Base-by-base conservation (phyloP, 1,140 invertebrate species). In the Drosophila pachea region DNA sequence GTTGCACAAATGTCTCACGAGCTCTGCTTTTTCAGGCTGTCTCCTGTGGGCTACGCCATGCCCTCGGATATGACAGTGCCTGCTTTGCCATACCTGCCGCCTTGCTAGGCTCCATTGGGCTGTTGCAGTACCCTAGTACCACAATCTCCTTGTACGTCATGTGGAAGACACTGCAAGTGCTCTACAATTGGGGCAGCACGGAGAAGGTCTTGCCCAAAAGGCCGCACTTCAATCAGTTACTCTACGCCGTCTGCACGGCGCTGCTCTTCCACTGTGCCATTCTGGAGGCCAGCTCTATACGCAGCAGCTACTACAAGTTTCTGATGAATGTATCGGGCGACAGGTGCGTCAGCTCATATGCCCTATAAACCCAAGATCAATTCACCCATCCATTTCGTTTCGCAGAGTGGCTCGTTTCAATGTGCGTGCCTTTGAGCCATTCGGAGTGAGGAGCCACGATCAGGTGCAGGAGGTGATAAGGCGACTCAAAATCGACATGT, bases 291-390 rank as follows among this genome's bases (percentile, higher is more conserved):
- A 92, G 93, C 52, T 93, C 94, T 76, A 88, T 96, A 33, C 91
- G 95, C 72, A 90, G 93, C n/a, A 95, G 94, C n/a, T 97, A 97
- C 89, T 96, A 94, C 92, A 95, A 94, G 79, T 97, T 96, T 89
- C 90, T 97, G 14, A 90, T 93, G 67, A 91, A 90, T 66, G 89
- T 96, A 14, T 96, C 95, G 4, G 81, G 81, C 33, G 55, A 68
- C 3, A 69, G 71, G 70, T 73, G 33, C 6, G 59, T 40, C 11
- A 29, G 22, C 4, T 8, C 16, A 29, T 31, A 47, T 29, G 9
- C 22, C 5, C 9, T 47, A 16, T 56, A 29, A 7, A 9, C 0
- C 11, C 43, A 52, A 4, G 42, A 38, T 50, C 35, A 7, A 43
- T 52, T 8, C 49, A 43, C 32, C 65, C 16, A 59, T 35, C 29